Base-by-base conservation (phyloP, 2,113 vertebrate species). In the Perccottus glenii region DNA sequence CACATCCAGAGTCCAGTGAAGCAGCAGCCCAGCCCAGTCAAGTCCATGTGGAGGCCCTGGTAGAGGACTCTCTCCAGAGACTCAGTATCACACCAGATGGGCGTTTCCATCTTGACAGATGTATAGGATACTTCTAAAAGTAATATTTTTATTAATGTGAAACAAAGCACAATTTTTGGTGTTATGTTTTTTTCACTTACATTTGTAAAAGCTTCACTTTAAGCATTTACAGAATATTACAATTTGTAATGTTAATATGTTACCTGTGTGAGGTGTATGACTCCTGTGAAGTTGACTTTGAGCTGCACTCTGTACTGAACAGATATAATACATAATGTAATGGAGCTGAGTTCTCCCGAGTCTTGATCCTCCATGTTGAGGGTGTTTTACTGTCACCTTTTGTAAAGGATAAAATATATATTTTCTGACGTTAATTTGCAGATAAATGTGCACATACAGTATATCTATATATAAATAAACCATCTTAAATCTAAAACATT, bases 11-110 rank as follows among this genome's bases (percentile, higher is more conserved):
- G 19, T n/a, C 19, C 42, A 44, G 75, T 36, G 61, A 93, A 92
- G 76, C 88, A 83, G 8, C 71, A 42, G 52, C 36, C 59, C 5
- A 42, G 59, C 14, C 35, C 63, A 5, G 78, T 43, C 53, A 70
- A 44, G 0, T 8, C 87, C 11, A 77, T 94, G 71, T 94, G 93
- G 94, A 93, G 93, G 65, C 93, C 93, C 4, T 94, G 93, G 93
- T 91, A 93, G 87, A 87, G 49, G 33, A 33, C 44, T 45, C 5
- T 1, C 12, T 36, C 33, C 33, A 36, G 38, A 16, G 77, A 64
- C 62, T 64, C 46, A 60, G 38, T 51, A 32, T 57, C 56, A 53
- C 59, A 69, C 77, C 64, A 68, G 73, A 80, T 82, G 79, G 74
- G 47, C 63, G 67, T 80, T 75, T 38, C 12, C 52, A 38, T 55